Conservation (phyloP, 2,113 vertebrate species). For the Otis tarda region DNA sequence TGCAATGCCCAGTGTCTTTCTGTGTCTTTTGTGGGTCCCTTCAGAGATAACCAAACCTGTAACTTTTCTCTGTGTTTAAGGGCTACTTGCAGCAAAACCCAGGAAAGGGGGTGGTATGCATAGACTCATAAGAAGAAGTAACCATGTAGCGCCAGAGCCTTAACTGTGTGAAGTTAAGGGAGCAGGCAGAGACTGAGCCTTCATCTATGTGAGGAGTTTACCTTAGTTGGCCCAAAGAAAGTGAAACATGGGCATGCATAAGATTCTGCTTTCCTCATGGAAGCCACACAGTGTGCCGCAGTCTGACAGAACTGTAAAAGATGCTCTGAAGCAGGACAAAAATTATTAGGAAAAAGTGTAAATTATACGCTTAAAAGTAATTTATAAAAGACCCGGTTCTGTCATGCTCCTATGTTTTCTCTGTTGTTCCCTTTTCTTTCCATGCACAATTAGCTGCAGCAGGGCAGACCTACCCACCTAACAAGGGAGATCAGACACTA, state of each 20-base stretch:
- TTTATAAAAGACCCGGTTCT: neutral
- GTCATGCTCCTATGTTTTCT: neutral
- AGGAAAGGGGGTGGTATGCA: accelerated
- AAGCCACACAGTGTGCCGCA: neutral
- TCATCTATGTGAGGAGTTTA: neutral
- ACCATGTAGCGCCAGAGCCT: neutral
- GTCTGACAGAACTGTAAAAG: neutral
- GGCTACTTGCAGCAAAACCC: neutral
- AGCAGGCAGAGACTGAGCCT: neutral
- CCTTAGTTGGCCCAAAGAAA: neutral
- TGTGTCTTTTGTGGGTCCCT: neutral
- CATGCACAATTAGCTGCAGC: neutral
- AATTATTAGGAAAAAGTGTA: neutral
- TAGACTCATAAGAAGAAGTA: neutral
- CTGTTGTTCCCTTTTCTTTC: neutral
- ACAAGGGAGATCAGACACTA: neutral
- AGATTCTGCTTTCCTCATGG: neutral
- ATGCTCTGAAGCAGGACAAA: neutral
- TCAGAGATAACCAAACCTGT: neutral
- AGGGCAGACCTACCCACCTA: neutral
- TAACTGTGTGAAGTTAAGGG: neutral
- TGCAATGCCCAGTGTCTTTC: neutral
- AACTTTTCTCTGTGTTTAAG: neutral
- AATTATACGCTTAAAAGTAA: neutral
- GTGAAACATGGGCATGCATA: neutral